Conservation (phyloP, 2,888 invertebrate species). For the Steromphala cineraria region DNA sequence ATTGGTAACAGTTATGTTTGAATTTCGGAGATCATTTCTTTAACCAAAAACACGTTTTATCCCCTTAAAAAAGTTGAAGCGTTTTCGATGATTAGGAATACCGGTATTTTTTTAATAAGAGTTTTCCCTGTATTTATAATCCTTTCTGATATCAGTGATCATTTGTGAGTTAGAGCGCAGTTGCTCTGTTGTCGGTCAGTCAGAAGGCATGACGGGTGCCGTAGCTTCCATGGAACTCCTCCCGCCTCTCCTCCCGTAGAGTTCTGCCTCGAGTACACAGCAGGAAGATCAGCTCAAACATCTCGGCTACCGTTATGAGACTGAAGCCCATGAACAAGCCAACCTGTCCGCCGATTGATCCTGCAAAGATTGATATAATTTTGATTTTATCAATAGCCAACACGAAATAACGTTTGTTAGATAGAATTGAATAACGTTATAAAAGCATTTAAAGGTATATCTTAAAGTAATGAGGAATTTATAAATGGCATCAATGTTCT, state of each 20-base stretch:
- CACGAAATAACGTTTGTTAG: too few relatives aligned
- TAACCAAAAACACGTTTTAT: too few relatives aligned
- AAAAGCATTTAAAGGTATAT: too few relatives aligned
- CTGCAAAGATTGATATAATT: constrained; percentile 19
- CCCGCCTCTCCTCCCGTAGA: constrained; percentile 16
- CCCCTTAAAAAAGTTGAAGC: too few relatives aligned
- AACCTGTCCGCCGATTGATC: constrained; percentile 45
- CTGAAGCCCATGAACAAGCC: constrained; percentile 49
- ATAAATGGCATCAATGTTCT: too few relatives aligned
- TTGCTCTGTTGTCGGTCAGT: not conserved
- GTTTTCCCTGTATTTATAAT: not conserved
- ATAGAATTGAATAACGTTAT: too few relatives aligned
- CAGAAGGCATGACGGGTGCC: not conserved
- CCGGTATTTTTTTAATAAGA: too few relatives aligned
- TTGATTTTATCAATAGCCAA: not conserved
- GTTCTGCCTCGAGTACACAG: constrained; percentile 36
- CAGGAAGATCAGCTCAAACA: constrained; percentile 43
- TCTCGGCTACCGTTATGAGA: constrained; percentile 43
- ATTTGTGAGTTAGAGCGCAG: not conserved
- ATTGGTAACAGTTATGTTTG: too few relatives aligned
- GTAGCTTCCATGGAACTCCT: not conserved
- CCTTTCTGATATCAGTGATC: not conserved
- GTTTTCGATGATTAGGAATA: too few relatives aligned
- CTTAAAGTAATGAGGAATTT: too few relatives aligned
- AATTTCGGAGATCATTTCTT: too few relatives aligned